Percentiles rank a stretch among this genome's conserved stretches.
Evolutionary conservation across 2,113 vertebrate species (phyloP).

Genomic region (Pluvianellus socialis): DNA sequence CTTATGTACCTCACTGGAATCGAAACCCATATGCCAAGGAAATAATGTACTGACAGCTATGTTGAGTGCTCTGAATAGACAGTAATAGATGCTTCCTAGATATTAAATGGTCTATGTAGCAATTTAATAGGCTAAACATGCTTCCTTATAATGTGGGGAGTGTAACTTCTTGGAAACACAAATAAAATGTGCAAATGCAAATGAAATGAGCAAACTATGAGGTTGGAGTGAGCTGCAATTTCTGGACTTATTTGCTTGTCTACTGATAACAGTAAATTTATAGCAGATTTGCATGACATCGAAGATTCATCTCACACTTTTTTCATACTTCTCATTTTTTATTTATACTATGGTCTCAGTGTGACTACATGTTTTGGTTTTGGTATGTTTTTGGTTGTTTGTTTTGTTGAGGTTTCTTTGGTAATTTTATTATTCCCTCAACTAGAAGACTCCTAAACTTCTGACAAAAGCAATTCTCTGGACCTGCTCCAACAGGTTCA

Average conservation of each 20-base stretch:
- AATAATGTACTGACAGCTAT: not conserved
- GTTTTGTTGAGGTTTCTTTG: not conserved
- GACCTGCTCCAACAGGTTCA: not conserved
- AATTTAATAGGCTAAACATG: not conserved
- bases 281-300: not conserved
- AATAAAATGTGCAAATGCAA: not conserved
- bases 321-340: not conserved
- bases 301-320: not conserved
- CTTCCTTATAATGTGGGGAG: not conserved
- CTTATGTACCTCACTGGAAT: not conserved
- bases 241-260: not conserved
- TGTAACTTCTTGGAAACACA: not conserved
- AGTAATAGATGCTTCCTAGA: not conserved
- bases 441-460: not conserved
- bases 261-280: not conserved
- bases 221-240: not conserved
- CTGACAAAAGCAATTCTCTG: not conserved
- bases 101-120: not conserved
- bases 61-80: not conserved
- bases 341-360: not conserved
- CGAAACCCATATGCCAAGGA: not conserved
- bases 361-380: not conserved
- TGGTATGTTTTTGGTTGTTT: not conserved
- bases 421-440: not conserved
- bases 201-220: not conserved